phyloP scores from a whole-genome alignment of 2,113 vertebrate genomes.

The Stomatorhinus ivindoensis region DNA sequence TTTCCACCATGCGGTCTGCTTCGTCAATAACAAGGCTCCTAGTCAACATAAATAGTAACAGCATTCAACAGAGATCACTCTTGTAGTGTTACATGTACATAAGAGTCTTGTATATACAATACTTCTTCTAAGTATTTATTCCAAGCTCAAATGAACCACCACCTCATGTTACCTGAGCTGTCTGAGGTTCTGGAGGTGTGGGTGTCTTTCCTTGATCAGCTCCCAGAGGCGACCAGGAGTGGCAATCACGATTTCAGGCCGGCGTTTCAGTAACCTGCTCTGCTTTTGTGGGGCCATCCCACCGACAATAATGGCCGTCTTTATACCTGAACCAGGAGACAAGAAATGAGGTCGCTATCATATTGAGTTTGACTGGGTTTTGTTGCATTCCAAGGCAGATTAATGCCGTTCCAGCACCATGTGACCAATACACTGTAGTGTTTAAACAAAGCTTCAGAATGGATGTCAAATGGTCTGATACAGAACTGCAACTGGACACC shows the following conservation, averaged over 20 bases:
- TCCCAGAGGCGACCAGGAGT: constrained; percentile 95
- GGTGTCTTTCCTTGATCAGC: constrained; percentile 77
- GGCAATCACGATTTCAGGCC: constrained; percentile 85
- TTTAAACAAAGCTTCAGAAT: not conserved
- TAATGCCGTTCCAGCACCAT: not conserved
- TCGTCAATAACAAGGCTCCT: constrained; percentile 96
- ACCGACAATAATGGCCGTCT: constrained; percentile 81
- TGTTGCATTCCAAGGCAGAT: not conserved
- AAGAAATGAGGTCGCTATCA: not conserved
- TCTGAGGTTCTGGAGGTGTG: constrained; percentile 75
- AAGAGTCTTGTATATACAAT: not conserved
- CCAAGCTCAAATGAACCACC: not conserved
- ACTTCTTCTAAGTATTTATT: not conserved
- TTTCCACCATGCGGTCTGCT: constrained; percentile 94
- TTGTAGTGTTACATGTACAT: not conserved
- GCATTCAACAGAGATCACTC: not conserved
- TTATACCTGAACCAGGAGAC: constrained; percentile 65
- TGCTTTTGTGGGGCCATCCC: constrained; percentile 92
- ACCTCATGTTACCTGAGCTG: constrained; percentile 66
- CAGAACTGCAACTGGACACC: not conserved
- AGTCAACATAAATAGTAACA: constrained; percentile 7
- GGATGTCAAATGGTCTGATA: not conserved
- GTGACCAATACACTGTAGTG: not conserved
- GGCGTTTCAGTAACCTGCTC: constrained; percentile 71
- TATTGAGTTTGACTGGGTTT: not conserved